These are phyloP conservation scores for Aspiorhynchus laticeps DNA, from an alignment of 2,113 vertebrate genomes.

Conservation along the genomic window DNA sequence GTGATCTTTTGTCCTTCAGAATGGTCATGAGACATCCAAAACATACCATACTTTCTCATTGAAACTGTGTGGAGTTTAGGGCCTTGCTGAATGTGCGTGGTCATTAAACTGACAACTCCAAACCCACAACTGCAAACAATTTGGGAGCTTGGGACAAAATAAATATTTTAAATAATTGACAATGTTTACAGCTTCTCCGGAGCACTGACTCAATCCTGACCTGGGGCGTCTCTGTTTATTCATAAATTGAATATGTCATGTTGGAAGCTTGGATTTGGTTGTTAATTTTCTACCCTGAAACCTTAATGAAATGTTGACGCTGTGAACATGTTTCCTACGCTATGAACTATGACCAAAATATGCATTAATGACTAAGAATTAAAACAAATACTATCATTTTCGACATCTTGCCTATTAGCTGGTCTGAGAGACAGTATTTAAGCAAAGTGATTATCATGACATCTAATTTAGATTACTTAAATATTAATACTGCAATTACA, in stretches of 20 bases:
- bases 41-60: not conserved
- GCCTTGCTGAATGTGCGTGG: not conserved
- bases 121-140: constrained; percentile 9
- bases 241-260: constrained; percentile 48
- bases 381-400: not conserved
- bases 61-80: constrained; percentile 12
- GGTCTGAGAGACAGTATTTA: not conserved
- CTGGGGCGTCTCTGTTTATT: constrained; percentile 45
- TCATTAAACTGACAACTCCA: constrained; percentile 19
- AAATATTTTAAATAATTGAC: constrained; percentile 24
- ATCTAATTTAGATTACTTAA: not conserved
- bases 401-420: not conserved
- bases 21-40: not conserved
- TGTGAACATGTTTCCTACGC: not conserved
- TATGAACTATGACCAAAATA: not conserved
- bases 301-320: not conserved
- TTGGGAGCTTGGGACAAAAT: not conserved
- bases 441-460: not conserved
- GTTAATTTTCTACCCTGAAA: constrained; percentile 69
- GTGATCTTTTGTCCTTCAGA: not conserved
- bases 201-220: not conserved
- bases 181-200: constrained; percentile 44
- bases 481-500: not conserved
- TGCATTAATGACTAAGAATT: not conserved
- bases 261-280: constrained; percentile 64